phyloP scores from a whole-genome alignment of 2,888 invertebrate species.

The Aspidiotus destructor region DNA sequence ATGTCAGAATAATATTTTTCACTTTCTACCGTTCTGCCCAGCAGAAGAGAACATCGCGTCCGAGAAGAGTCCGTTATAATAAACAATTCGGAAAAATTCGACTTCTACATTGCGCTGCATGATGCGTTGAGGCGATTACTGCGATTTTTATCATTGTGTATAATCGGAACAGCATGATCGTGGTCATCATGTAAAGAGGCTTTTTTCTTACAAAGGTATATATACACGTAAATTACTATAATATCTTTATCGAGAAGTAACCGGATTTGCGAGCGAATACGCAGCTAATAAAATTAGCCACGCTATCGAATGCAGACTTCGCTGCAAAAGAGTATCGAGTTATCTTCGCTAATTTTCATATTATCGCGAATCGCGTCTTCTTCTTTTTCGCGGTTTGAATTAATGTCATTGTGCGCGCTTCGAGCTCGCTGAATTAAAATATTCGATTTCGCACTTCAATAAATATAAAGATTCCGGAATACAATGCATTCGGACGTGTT shows the following conservation, averaged over 20 bases:
- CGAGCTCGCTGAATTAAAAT: background rate
- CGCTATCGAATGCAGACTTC: background rate
- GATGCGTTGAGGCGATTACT: too few relatives aligned
- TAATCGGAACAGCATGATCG: too few relatives aligned
- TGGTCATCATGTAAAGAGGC: too few relatives aligned
- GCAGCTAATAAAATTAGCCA: conserved; percentile 2
- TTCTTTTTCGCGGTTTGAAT: background rate
- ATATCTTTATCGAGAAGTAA: background rate
- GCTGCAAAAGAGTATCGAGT: background rate
- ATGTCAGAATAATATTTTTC: background rate
- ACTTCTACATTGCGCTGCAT: too few relatives aligned
- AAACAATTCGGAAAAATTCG: too few relatives aligned
- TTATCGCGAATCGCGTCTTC: background rate
- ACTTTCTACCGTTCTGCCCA: background rate
- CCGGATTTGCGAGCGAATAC: background rate
- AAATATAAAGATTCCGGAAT: background rate
- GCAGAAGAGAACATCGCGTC: too few relatives aligned
- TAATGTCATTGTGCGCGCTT: conserved; percentile 1
- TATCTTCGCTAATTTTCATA: background rate
- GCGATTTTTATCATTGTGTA: too few relatives aligned
- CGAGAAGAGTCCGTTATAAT: too few relatives aligned
- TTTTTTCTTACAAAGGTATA: too few relatives aligned
- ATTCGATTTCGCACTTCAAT: conserved; percentile 4
- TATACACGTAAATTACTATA: too few relatives aligned
- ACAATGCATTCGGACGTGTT: too few relatives aligned